Evolutionary conservation across 2,888 invertebrate genomes (phyloP), one percentile per base, ranked within the genome.

Genomic region (Furcula furcula): DNA sequence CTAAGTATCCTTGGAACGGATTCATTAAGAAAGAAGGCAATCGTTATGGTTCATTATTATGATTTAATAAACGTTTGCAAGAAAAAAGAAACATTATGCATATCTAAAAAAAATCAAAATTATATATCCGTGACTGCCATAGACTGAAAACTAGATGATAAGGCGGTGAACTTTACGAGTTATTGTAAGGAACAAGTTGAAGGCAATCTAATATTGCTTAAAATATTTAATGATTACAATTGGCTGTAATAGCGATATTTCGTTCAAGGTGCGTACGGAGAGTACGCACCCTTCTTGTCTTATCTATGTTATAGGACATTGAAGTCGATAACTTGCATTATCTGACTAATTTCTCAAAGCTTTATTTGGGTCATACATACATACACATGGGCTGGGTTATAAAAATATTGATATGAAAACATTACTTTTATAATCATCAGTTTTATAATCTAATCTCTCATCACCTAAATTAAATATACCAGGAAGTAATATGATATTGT

Each of bases 91-190:
- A n/a, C n/a, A n/a, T n/a, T n/a, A n/a, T n/a, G n/a, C n/a, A n/a
- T n/a, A n/a, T n/a, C n/a, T n/a, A n/a, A n/a, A n/a, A n/a, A n/a
- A n/a, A n/a, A n/a, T n/a, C n/a, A n/a, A n/a, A n/a, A n/a, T n/a
- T n/a, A 66, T 46, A 38, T 40, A 37, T 50, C 60, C 59, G 62
- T 65, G 62, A 50, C 53, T 65, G 55, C 65, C 58, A 49, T 68
- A 70, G 75, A 76, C 74, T 58, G 65, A 72, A 74, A 70, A 67
- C 55, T 53, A 61, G 48, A 49, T 43, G 65, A 71, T 70, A 68
- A 68, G 65, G 59, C 49, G 55, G 61, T 64, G 61, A 66, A 72
- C 64, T 69, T 59, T 58, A 64, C 40, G 55, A 65, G 57, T 58
- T 51, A 36, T 43, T 46, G 49, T 44, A 50, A 41, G 40, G 40